Base-by-base conservation (phyloP, 2,888 invertebrate genomes). In the Microctonus hyperodae region DNA sequence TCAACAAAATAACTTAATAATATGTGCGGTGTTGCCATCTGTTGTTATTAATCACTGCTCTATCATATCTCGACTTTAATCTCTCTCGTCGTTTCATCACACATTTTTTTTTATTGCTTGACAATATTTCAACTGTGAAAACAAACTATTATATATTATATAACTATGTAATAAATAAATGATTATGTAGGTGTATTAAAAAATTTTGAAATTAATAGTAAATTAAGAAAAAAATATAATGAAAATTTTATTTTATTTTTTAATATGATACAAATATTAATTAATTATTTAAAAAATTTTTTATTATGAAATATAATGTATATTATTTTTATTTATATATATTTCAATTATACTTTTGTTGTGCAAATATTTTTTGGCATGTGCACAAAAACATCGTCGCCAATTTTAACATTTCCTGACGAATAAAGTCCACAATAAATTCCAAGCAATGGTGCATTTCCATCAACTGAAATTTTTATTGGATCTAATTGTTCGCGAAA, bases 331-430 rank as follows among this genome's bases (percentile, higher is more conserved):
- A 4, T 22, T n/a, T 11, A 13, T 33, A 13, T 28, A 58, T 40
- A 20, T 35, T 6, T 33, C 31, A 60, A 25, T 25, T 28, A 66
- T 33, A 62, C 13, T 48, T 33, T 10, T 13, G 63, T 67, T 7
- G 59, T 53, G 11, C 63, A 51, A 23, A 58, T 33, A 25, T 56
- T 48, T 62, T 28, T 61, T 9, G 63, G 48, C 20, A 51, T 13
- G 16, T 74, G 77, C 35, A 86, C 82, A 75, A 84, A 87, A 58
- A 88, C 85, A 28, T 83, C 81, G 75, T 88, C 89, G 1, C 86
- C 86, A 33, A 86, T 76, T 68, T 80, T 81, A 20, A 88, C 85
- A n/a, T 76, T 68, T 11, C 88, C 88, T 11, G 76, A 70, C 40
- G 76, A 73, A 71, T 85, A 85, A 2, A 87, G 79, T 35, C 86